These are phyloP conservation scores for Engraulis encrasicolus DNA, from an alignment of 2,113 vertebrate genomes.

Conservation along the genomic window DNA sequence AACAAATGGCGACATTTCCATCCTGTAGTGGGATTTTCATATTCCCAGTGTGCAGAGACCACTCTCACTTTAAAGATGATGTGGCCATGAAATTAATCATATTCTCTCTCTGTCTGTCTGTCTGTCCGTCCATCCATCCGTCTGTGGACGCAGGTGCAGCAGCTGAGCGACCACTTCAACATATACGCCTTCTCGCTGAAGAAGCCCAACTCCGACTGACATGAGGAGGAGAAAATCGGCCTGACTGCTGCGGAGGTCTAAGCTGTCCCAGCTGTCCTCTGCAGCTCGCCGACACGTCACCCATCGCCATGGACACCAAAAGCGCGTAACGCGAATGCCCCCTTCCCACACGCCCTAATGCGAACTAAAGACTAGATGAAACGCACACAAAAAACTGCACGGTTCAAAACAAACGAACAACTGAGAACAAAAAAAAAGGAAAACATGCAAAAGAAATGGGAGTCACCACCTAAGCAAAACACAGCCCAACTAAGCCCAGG, in stretches of 20 bases:
- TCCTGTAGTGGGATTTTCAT: too few relatives aligned
- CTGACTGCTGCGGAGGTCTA: conserved; percentile 86
- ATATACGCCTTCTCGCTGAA: conserved; percentile 91
- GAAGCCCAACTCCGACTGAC: conserved; percentile 92
- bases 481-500: conserved; percentile 17
- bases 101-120: too few relatives aligned
- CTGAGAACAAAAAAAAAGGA: not conserved
- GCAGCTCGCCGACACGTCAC: conserved; percentile 80
- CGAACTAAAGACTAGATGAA: conserved; percentile 20
- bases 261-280: conserved; percentile 62
- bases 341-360: conserved; percentile 50
- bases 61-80: too few relatives aligned
- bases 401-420: not conserved
- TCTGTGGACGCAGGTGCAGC: conserved; percentile 79
- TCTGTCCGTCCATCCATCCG: conserved; percentile 1
- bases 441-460: not conserved
- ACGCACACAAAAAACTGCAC: not conserved
- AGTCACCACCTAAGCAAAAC: conserved; percentile 56
- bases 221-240: conserved; percentile 86
- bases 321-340: too few relatives aligned
- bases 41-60: too few relatives aligned
- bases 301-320: conserved; percentile 77
- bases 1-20: too few relatives aligned
- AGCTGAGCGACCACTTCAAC: conserved; percentile 91
- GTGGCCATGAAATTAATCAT: too few relatives aligned